phyloP scores from a whole-genome alignment of 2,113 vertebrate species.

The Asarcornis scutulata region DNA sequence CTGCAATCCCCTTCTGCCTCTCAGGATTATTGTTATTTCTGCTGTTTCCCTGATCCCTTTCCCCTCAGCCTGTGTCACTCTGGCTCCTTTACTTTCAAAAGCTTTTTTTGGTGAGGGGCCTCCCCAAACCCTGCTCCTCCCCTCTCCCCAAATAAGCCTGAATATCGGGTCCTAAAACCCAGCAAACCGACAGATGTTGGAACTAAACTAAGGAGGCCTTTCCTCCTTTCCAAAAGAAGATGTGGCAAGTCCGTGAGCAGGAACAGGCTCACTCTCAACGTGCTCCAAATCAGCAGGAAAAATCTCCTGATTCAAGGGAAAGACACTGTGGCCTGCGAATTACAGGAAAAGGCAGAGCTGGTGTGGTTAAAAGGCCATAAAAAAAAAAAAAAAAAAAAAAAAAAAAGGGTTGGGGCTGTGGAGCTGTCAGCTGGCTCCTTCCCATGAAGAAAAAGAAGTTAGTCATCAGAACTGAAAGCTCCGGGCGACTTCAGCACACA shows the following conservation, averaged over 20 bases:
- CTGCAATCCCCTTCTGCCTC: neutral
- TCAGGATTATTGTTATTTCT: neutral
- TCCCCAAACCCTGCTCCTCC: neutral
- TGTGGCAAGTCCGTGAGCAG: slow-evolving; percentile 8
- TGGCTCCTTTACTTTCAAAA: neutral
- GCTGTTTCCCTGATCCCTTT: neutral
- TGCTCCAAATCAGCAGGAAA: slow-evolving; percentile 38
- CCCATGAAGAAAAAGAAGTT: slow-evolving; percentile 53
- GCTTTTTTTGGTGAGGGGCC: neutral
- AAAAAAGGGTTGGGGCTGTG: slow-evolving; percentile 14
- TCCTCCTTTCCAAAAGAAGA: slow-evolving; percentile 18
- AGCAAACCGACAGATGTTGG: neutral
- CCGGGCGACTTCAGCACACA: neutral
- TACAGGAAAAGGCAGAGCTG: slow-evolving; percentile 65
- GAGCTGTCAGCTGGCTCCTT: slow-evolving; percentile 51
- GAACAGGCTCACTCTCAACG: neutral
- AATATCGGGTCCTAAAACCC: neutral
- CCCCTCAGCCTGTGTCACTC: neutral
- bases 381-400: slow-evolving; percentile 29
- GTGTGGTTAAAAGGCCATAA: slow-evolving; percentile 32
- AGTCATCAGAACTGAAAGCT: slow-evolving; percentile 47
- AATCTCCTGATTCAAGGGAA: slow-evolving; percentile 60
- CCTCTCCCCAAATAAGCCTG: neutral
- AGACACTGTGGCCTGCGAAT: slow-evolving; percentile 44
- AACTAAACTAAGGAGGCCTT: neutral